Evolutionary conservation across 2,113 vertebrate genomes (phyloP), one percentile per base, ranked within the genome.

Genomic region (Stercorarius parasiticus): DNA sequence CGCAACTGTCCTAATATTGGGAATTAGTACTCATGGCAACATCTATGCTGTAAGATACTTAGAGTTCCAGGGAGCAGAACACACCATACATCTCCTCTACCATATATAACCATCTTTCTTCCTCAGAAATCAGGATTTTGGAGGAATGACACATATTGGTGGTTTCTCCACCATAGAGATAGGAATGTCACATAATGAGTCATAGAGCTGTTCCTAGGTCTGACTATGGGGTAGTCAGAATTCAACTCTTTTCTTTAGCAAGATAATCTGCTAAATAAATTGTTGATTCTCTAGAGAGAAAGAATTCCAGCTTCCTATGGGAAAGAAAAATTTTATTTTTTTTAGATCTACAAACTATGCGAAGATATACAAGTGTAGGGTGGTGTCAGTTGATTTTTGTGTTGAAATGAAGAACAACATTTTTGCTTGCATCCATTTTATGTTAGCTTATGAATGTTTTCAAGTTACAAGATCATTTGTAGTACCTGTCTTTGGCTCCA

Each of bases 401-500:
- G 30, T 36, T 43, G 23, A 78, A 86, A 47, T 81, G 6, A 84
- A 52, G 29, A 71, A 40, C 27, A 16, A 36, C 3, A 25, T 73
- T 66, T 86, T 78, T 88, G 2, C 30, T 93, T 82, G 5, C 4
- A 65, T 62, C n/a, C 13, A 15, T 36, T 96, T 90, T 52, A 45
- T 38, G 89, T 62, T 30, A 53, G 22, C n/a, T 70, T 29, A 53
- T 58, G 7, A 47, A 74, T 50, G 12, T 22, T 67, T 78, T 17
- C 32, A 38, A 22, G 12, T 90, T 76, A 82, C 6, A 93, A 34
- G 43, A 43, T 89, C 21, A 50, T 32, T 80, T 53, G 3, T 78
- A 77, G 61, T 98, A 99, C 99, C 99, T 97, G 99, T 99, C 82
- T 98, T 99, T 43, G 99, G 98, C 91, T 99, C 99, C 97, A 99